Evolutionary conservation across 2,888 invertebrate species (phyloP).

Genomic region (Polydrusus pterygomalis): DNA sequence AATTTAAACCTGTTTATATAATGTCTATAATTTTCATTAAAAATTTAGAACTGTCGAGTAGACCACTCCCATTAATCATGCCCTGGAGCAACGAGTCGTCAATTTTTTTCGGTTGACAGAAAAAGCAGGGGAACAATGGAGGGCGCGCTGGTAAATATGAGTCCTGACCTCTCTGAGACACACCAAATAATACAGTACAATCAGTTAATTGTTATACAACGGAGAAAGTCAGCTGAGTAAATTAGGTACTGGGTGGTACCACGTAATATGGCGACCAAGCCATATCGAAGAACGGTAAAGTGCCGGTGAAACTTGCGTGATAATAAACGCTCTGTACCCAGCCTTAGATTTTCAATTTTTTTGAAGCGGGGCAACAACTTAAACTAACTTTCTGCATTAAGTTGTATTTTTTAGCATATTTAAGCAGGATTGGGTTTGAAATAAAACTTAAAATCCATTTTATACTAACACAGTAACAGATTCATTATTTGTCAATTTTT

Average conservation of each 20-base stretch:
- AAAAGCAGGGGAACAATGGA: slow-evolving; percentile 49
- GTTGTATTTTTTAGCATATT: too few species aligned
- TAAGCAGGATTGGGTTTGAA: too few species aligned
- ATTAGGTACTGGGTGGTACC: slow-evolving; percentile 44
- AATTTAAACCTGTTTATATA: too few species aligned
- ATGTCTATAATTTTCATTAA: background rate
- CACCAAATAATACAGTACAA: slow-evolving; percentile 52
- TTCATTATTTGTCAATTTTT: too few species aligned
- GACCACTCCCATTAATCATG: slow-evolving; percentile 36
- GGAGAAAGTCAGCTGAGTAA: slow-evolving; percentile 52
- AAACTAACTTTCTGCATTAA: too few species aligned
- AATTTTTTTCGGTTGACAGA: slow-evolving; percentile 37
- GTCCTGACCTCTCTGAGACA: slow-evolving; percentile 46
- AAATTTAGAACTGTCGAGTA: background rate
- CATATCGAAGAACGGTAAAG: too few species aligned
- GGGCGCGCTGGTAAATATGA: slow-evolving; percentile 51
- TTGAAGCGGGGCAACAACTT: too few species aligned
- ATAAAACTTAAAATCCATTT: too few species aligned
- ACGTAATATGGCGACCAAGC: background rate
- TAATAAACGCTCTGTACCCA: too few species aligned
- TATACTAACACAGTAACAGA: too few species aligned
- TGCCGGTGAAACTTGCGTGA: too few species aligned
- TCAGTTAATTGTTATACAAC: slow-evolving; percentile 55
- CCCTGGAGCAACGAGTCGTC: slow-evolving; percentile 19
- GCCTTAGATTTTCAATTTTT: too few species aligned